Evolutionary conservation across 1,140 invertebrate genomes (phyloP), one percentile per base, ranked within the genome.

Genomic region (Dendroctonus ponderosae): DNA sequence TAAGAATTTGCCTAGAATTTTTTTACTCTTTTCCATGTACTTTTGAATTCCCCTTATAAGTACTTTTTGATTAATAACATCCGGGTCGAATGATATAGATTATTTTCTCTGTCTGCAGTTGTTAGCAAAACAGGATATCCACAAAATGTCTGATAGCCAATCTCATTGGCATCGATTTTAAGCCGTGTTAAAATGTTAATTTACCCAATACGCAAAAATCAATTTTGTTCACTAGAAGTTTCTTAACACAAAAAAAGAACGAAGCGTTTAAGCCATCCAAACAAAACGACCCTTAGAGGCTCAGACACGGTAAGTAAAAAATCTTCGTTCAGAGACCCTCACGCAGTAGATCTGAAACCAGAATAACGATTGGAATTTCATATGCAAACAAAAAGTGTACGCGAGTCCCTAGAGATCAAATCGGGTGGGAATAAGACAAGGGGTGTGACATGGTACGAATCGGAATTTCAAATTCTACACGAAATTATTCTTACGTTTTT

Each of bases 321-420:
- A 52, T 52, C 50, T 52, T 52, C 6, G 50, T 8, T 14, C 9
- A 52, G 7, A 9, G 50, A 52, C 50, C 50, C 50, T 52, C 50
- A 52, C 50, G 50, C 50, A 52, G 50, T 52, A 52, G 15, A 52
- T 52, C 37, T 52, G 50, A 52, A 52, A 52, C 50, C 50, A 52
- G 50, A 52, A 52, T 52, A 52, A 52, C 50, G 50, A 52, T 52
- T 52, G 50, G 50, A 52, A 52, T 52, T 52, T 52, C 37, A 52
- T 12, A 52, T 52, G 50, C 50, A 52, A 52, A 52, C 50, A 52
- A 52, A 52, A 52, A 52, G 50, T 52, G 38, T 52, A 14, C 50
- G 50, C 50, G 9, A 26, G 15, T 52, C 50, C 50, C 50, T 8
- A 6, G 50, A 8, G 50, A 26, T 14, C 50, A 26, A n/a, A 52